Evolutionary conservation across 2,888 invertebrate genomes (phyloP).

Genomic region (Rhorus exstirpatorius): DNA sequence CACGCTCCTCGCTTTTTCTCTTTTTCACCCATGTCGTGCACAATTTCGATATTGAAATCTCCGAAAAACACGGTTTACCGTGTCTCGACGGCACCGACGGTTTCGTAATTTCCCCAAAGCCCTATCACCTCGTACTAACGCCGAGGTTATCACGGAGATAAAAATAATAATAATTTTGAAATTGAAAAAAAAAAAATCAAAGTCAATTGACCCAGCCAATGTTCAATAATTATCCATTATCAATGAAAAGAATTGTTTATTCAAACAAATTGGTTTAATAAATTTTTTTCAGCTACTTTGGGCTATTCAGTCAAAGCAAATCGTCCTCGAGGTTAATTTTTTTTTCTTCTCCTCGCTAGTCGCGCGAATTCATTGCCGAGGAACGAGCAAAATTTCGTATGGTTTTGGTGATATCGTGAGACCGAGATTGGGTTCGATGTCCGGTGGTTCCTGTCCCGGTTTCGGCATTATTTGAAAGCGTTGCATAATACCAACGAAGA

Average conservation of each 20-base stretch:
- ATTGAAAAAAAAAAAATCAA: not conserved
- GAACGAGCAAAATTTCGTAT: slow-evolving; percentile 86
- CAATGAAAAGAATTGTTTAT: slow-evolving; percentile 15
- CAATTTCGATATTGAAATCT: slow-evolving; percentile 83
- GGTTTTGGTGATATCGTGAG: slow-evolving; percentile 88
- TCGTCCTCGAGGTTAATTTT: slow-evolving; percentile 16
- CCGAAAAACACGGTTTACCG: slow-evolving; percentile 84
- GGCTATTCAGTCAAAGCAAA: slow-evolving; percentile 63
- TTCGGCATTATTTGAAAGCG: slow-evolving; percentile 86
- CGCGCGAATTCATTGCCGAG: slow-evolving; percentile 67
- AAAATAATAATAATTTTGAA: not conserved
- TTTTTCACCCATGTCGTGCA: slow-evolving; percentile 85
- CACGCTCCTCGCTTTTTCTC: slow-evolving; percentile 85
- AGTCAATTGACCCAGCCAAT: not conserved
- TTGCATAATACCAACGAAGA: slow-evolving; percentile 88
- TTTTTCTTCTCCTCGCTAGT: too few relatives aligned
- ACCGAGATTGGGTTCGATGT: slow-evolving; percentile 86
- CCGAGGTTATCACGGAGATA: slow-evolving; percentile 29
- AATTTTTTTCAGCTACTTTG: slow-evolving; percentile 22
- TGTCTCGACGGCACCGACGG: slow-evolving; percentile 87
- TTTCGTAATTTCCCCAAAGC: slow-evolving; percentile 88
- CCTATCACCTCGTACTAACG: slow-evolving; percentile 85
- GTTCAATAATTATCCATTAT: not conserved
- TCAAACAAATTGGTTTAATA: not conserved
- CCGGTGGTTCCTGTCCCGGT: slow-evolving; percentile 85